phyloP scores from a whole-genome alignment of 2,113 vertebrate species.

The Micromys minutus region DNA sequence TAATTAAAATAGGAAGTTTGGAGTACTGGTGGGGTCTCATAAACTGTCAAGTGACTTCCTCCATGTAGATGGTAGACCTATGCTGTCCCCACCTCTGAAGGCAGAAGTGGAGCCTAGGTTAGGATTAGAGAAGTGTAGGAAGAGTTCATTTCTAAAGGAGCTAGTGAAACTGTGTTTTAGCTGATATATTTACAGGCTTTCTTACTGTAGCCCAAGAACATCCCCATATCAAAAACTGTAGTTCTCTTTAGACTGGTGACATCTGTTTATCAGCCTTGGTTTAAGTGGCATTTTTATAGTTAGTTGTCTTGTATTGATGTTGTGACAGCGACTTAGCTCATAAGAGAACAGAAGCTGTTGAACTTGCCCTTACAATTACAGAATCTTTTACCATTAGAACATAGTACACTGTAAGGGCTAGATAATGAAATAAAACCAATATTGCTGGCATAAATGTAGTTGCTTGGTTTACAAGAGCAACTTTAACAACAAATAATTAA shows the following conservation, averaged over 20 bases:
- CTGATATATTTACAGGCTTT: slow-evolving; percentile 27
- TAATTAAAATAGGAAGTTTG: slow-evolving; percentile 48
- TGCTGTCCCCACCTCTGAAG: slow-evolving; percentile 17
- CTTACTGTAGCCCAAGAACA: background rate
- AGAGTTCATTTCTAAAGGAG: slow-evolving; percentile 19
- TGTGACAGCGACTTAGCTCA: slow-evolving; percentile 37
- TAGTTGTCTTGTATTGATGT: slow-evolving; percentile 24
- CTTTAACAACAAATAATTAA: slow-evolving; percentile 35
- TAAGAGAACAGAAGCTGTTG: slow-evolving; percentile 35
- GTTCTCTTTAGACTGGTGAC: slow-evolving; percentile 33
- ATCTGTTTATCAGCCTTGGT: slow-evolving; percentile 22
- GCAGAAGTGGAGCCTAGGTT: background rate
- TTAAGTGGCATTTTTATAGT: slow-evolving; percentile 44
- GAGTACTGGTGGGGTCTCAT: slow-evolving; percentile 2
- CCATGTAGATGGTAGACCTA: slow-evolving; percentile 28
- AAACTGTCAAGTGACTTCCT: background rate
- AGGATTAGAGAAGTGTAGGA: background rate
- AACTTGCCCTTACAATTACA: background rate
- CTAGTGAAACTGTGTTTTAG: slow-evolving; percentile 49
- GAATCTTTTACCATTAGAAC: slow-evolving; percentile 38
- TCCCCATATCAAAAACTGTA: slow-evolving; percentile 12
- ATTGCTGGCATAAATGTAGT: slow-evolving; percentile 37
- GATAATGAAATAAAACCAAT: slow-evolving; percentile 46
- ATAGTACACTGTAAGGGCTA: background rate
- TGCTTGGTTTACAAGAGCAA: slow-evolving; percentile 18